Percentiles rank a stretch among this genome's conserved stretches.
These are phyloP conservation scores for Motacilla alba DNA, from an alignment of 2,113 vertebrate species.

Conservation along the genomic window DNA sequence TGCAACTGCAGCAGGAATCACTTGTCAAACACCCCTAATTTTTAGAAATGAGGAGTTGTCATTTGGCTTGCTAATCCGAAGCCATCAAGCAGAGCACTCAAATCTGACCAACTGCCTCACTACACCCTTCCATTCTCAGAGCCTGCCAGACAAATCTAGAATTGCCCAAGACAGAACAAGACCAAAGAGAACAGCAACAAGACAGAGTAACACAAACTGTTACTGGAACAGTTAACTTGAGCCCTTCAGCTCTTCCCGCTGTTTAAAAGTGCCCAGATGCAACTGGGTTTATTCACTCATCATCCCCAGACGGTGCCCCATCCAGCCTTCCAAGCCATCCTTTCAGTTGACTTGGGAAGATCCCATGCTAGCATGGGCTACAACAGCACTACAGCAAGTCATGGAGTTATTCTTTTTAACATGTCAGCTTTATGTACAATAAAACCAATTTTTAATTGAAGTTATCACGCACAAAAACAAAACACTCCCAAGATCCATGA, in stretches of 20 bases:
- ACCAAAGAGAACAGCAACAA: background rate
- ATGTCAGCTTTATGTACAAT: background rate
- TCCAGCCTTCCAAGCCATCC: background rate
- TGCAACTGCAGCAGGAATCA: background rate
- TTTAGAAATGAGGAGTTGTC: background rate
- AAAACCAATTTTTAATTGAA: background rate
- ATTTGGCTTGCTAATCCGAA: background rate
- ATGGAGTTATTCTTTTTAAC: background rate
- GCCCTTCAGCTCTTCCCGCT: background rate
- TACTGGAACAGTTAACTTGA: background rate
- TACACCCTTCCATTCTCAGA: background rate
- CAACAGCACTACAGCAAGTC: background rate
- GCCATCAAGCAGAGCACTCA: background rate
- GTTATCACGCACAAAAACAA: background rate
- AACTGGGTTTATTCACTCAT: background rate
- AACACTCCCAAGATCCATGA: background rate
- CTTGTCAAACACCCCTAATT: background rate
- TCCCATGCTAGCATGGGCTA: background rate
- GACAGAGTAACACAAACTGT: background rate
- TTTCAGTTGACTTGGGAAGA: background rate
- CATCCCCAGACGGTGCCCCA: background rate
- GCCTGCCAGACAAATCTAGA: background rate
- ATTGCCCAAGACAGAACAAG: background rate
- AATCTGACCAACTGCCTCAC: background rate
- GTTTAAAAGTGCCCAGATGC: background rate